Evolutionary conservation across 2,888 invertebrate species (phyloP), one percentile per base, ranked within the genome.

Genomic region (Spatulosminthurus flaviceps): DNA sequence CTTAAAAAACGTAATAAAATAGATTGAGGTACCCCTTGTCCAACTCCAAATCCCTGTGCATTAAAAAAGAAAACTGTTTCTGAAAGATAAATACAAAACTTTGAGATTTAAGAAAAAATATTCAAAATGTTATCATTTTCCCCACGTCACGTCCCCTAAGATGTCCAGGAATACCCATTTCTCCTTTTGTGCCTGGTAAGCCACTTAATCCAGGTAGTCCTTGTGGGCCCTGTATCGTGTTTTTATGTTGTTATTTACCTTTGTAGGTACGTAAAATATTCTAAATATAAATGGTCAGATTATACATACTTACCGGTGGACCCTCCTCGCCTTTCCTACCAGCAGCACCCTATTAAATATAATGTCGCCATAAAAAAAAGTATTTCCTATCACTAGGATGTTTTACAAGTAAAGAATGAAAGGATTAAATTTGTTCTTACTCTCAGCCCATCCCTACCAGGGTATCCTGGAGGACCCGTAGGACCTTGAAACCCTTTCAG

Each of bases 241-340:
- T 61, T 61, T 7, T 13, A 5, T 61, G n/a, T 22, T 22, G n/a
- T 61, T 19, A 61, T 9, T n/a, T n/a, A 22, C 61, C 5, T 7
- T 61, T 13, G n/a, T 21, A 61, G 7, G n/a, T 61, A 13, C 11
- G n/a, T 5, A 19, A 19, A 7, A 22, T 22, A 13, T 13, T n/a
- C 61, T 7, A 61, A 61, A 61, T 61, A 19, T 7, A 61, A 7
- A 21, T 22, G 9, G 5, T 21, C 7, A 61, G 5, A 13, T 22
- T 61, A 19, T 13, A 61, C 7, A 21, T 51, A n/a, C 51, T 51
- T 51, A 51, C 64, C 13, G 64, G 64, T 9, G 26, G 64, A 11
- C 64, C 64, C 64, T 64, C 64, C 24, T 64, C 64, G 4, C 64
- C 64, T 64, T 64, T 64, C 11, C 5, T 26, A 4, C 64, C 64